Evolutionary conservation across 2,797 vertebrate genomes (phyloP).

Genomic region (Delichon dasypus): DNA sequence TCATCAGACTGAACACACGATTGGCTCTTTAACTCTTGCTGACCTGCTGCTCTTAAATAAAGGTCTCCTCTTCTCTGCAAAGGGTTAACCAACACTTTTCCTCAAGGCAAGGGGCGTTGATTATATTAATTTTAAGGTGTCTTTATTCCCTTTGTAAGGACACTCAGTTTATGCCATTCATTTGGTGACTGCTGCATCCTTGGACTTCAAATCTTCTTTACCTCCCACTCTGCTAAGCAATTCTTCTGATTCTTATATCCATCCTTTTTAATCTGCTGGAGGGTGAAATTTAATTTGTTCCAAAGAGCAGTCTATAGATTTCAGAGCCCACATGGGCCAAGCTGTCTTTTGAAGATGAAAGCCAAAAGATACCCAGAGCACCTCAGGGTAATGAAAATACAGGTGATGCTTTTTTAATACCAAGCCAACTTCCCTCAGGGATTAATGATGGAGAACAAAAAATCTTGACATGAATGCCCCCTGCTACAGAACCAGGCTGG

Average conservation of each 20-base stretch:
- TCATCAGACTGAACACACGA: background rate
- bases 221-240: conserved; percentile 12
- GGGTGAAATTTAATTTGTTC: conserved; percentile 56
- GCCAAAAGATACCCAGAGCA: conserved; percentile 32
- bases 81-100: background rate
- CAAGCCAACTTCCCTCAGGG: conserved; percentile 28
- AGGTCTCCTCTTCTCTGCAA: background rate
- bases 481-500: background rate
- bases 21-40: background rate
- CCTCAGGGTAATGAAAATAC: conserved; percentile 39
- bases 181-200: background rate
- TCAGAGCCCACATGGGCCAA: conserved; percentile 43
- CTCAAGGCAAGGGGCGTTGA: background rate
- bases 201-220: conserved; percentile 32
- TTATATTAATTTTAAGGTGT: background rate
- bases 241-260: conserved; percentile 37
- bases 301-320: conserved; percentile 52
- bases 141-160: background rate
- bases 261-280: conserved; percentile 47
- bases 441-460: conserved; percentile 47
- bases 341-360: conserved; percentile 60
- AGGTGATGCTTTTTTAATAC: conserved; percentile 48
- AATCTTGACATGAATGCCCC: background rate
- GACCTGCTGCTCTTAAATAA: background rate
- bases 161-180: conserved; percentile 14